phyloP scores from a whole-genome alignment of 53 echinoderm and acorn worm genomes.

The Hippasteria phrygiana region DNA sequence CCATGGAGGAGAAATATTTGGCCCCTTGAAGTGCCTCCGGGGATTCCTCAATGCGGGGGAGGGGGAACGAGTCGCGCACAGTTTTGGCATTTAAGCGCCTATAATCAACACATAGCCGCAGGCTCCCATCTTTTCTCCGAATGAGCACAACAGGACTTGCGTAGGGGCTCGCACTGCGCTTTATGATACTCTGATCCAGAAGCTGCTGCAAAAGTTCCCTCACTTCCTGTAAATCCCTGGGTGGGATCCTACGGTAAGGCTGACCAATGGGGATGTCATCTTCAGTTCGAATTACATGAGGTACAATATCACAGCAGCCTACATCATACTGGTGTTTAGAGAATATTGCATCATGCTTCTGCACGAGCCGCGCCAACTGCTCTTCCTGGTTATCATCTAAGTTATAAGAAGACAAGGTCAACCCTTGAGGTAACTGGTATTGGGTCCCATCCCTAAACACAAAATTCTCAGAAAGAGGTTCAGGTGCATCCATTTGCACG shows the following conservation, averaged over 20 bases:
- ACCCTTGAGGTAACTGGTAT: slow-evolving; percentile 31
- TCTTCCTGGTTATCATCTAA: not conserved
- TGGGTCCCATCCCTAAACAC: not conserved
- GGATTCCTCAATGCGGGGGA: no score
- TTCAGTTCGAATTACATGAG: slow-evolving; percentile 60
- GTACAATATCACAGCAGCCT: slow-evolving; percentile 59
- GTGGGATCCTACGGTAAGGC: slow-evolving; percentile 70
- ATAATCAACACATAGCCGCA: slow-evolving; percentile 52
- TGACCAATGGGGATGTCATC: slow-evolving; percentile 36
- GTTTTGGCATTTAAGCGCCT: no score
- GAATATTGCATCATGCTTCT: slow-evolving; percentile 52
- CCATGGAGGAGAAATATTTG: slow-evolving; percentile 70
- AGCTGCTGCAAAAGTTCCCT: slow-evolving; percentile 35
- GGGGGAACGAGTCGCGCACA: no score
- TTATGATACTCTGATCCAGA: slow-evolving; percentile 18
- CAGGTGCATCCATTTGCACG: not conserved
- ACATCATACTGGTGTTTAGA: slow-evolving; percentile 55
- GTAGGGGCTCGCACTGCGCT: not conserved
- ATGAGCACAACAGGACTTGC: slow-evolving; percentile 39
- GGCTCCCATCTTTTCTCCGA: slow-evolving; percentile 17
- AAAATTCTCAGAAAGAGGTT: not conserved
- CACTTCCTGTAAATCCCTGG: slow-evolving; percentile 23
- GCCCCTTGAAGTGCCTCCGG: slow-evolving; percentile 67
- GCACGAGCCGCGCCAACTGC: slow-evolving; percentile 41
- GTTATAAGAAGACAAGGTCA: not conserved